Percentiles rank a stretch among this genome's conserved stretches.
Conservation (phyloP, 2,888 invertebrate species). For the Laothoe populi region DNA sequence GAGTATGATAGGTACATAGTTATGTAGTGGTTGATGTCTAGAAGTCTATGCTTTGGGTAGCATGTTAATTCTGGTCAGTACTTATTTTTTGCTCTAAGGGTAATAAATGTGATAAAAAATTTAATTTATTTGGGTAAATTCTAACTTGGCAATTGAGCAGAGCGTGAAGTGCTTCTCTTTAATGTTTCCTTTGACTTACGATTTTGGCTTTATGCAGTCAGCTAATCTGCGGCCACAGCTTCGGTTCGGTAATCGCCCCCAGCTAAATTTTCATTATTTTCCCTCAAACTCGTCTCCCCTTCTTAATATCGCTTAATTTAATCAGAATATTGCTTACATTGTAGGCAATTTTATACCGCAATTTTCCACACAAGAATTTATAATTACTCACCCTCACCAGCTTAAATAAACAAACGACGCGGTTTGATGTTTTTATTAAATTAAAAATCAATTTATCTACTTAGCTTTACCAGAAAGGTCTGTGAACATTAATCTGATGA, state of each 20-base stretch:
- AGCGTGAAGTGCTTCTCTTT: neutral
- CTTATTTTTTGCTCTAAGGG: too few relatives aligned
- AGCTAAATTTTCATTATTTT: slow-evolving; percentile 77
- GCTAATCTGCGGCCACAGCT: slow-evolving; percentile 18
- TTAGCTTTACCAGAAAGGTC: neutral
- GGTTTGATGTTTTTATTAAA: slow-evolving; percentile 38
- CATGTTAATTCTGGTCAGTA: too few relatives aligned
- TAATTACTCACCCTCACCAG: slow-evolving; percentile 55
- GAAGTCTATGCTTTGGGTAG: too few relatives aligned
- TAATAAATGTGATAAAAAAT: neutral
- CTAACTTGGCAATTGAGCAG: neutral
- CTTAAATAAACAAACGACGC: slow-evolving; percentile 46
- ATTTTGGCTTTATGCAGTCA: slow-evolving; percentile 25
- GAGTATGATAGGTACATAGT: too few relatives aligned
- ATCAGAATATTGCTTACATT: slow-evolving; percentile 72
- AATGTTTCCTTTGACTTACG: slow-evolving; percentile 13
- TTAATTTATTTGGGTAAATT: neutral
- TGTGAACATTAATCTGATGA: neutral
- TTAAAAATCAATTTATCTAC: slow-evolving; percentile 25
- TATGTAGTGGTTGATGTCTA: too few relatives aligned
- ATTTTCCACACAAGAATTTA: slow-evolving; percentile 68
- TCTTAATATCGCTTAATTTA: slow-evolving; percentile 79
- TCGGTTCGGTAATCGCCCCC: slow-evolving; percentile 50
- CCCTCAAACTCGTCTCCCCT: slow-evolving; percentile 67
- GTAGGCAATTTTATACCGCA: slow-evolving; percentile 60